Evolutionary conservation across 2,797 vertebrate genomes (phyloP).

Genomic region (Melopsittacus undulatus): DNA sequence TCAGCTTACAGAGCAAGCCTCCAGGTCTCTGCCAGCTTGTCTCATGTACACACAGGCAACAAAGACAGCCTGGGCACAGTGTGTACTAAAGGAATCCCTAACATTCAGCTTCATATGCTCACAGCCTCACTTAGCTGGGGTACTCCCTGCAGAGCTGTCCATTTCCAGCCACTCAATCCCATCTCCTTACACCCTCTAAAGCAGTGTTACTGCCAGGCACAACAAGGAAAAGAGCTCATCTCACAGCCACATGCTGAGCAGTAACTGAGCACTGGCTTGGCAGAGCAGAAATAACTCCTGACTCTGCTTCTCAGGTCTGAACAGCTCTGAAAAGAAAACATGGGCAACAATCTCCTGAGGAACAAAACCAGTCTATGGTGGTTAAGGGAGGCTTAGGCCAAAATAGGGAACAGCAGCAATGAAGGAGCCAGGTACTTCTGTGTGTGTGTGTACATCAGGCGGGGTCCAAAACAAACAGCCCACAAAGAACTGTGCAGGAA

Average conservation of each 20-base stretch:
- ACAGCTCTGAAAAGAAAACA: not conserved
- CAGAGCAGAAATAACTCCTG: not conserved
- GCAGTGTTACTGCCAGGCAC: not conserved
- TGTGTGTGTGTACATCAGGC: not conserved
- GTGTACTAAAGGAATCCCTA: rapidly evolving
- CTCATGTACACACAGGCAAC: rapidly evolving
- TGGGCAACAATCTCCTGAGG: not conserved
- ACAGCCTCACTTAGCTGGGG: not conserved
- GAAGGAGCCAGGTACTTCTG: too few species aligned
- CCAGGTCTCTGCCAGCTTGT: not conserved
- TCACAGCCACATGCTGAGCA: not conserved
- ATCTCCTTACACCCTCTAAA: not conserved
- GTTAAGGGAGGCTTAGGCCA: not conserved
- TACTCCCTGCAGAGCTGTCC: not conserved
- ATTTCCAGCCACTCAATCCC: not conserved
- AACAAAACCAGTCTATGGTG: rapidly evolving
- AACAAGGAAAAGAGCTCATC: not conserved
- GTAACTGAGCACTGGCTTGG: not conserved
- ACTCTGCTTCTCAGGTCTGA: not conserved
- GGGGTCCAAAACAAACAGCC: not conserved
- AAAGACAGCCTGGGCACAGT: not conserved
- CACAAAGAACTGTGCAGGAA: not conserved
- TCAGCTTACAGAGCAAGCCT: not conserved
- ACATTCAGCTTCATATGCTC: not conserved
- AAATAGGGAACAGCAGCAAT: rapidly evolving